Base-by-base conservation (phyloP, 2,888 invertebrate genomes). In the Tetragonula carbonaria region DNA sequence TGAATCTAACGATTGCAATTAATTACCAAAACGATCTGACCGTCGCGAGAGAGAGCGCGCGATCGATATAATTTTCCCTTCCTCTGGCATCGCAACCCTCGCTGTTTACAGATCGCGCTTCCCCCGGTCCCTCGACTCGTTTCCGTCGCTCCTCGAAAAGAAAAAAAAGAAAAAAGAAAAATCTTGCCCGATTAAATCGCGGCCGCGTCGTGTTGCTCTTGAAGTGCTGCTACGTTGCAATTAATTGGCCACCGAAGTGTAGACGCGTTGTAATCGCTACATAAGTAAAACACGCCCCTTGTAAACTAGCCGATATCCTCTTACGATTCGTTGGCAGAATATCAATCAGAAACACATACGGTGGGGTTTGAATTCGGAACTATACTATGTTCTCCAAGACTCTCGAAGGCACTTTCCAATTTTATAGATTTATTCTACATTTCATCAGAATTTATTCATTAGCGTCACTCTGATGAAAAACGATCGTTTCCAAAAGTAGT, bases 11-110 rank as follows among this genome's bases (percentile, higher is more conserved):
- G 23, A 62, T 62, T 28, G 62, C 28, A 16, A 62, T 62, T 62
- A 28, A 62, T 62, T 62, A 62, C 23, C 62, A 16, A 23, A 62
- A 62, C 23, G 16, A 62, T 62, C 23, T 16, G 62, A 14, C n/a
- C 57, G 57, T 28, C 28, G 14, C 57, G 57, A n/a, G 57, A n/a
- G 57, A 59, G 57, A n/a, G 57, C 57, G 14, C 62, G 28, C 62
- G 62, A 62, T 23, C 62, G 62, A 62, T 62, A 62, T 62, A 62
- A 62, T 62, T 62, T 62, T 23, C 62, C 62, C 18, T 62, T 16
- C 28, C 28, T 23, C 16, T 8, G 62, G 16, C 8, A 16, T 4
- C 6, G 23, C 18, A 62, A 16, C 62, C 62, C 62, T 16, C 8
- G 16, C 16, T 62, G 23, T 62, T 23, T 28, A 16, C 23, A 28